phyloP scores from a whole-genome alignment of 2,888 invertebrate species.

The Eugnorisma glareosa region DNA sequence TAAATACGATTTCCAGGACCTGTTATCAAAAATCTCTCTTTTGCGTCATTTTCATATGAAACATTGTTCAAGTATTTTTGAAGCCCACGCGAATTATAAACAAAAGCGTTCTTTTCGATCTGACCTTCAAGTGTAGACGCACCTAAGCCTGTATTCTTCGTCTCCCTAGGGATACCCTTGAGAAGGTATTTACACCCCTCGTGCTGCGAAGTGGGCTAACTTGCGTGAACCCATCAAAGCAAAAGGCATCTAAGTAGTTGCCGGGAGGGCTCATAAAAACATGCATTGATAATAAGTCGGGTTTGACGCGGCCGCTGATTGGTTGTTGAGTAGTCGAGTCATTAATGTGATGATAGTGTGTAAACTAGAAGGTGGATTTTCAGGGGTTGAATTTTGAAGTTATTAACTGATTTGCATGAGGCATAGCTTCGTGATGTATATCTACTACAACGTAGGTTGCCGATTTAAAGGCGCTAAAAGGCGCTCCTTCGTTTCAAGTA shows the following conservation, averaged over 20 bases:
- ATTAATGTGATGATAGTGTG: not conserved
- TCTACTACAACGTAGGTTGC: too few relatives aligned
- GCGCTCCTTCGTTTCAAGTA: too few relatives aligned
- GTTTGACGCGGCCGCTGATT: not conserved
- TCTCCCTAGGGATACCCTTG: not conserved
- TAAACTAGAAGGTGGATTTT: not conserved
- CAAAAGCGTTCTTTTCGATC: not conserved
- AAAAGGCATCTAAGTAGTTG: constrained; percentile 15
- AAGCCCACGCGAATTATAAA: not conserved
- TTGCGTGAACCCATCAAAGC: constrained; percentile 14
- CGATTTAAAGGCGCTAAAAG: too few relatives aligned
- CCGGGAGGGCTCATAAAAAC: constrained; percentile 22
- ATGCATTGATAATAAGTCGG: constrained; percentile 24
- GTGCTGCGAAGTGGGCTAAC: not conserved
- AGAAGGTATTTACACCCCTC: not conserved
- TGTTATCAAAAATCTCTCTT: not conserved
- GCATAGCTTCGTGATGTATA: too few relatives aligned
- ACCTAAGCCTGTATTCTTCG: constrained; percentile 4
- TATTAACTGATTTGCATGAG: not conserved
- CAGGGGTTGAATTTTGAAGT: too few relatives aligned
- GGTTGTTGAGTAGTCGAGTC: not conserved
- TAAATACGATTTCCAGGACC: not conserved
- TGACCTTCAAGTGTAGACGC: not conserved
- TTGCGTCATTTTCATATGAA: not conserved
- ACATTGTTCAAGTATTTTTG: not conserved